Evolutionary conservation across 2,888 invertebrate genomes (phyloP).

Genomic region (Drosophila hamatofila): DNA sequence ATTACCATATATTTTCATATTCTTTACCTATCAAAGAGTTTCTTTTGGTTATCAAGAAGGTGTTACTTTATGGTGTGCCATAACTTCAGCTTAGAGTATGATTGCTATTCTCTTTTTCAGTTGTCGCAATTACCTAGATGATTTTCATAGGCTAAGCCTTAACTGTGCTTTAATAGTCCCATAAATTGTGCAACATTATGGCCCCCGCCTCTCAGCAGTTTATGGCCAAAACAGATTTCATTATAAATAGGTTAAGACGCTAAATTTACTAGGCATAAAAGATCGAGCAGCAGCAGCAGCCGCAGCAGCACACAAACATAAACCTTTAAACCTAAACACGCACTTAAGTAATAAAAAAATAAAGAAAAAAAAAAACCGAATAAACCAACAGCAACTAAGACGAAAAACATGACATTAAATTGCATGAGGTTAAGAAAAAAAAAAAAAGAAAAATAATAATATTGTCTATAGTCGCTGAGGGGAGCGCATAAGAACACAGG

Average conservation of each 20-base stretch:
- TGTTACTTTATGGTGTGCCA: constrained; percentile 51
- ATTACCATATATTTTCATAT: not conserved
- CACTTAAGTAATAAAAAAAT: constrained; percentile 78
- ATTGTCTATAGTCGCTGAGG: constrained; percentile 56
- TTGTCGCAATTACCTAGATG: constrained; percentile 64
- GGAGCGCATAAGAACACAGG: constrained; percentile 71
- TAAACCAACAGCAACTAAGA: constrained; percentile 70
- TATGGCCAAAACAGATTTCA: constrained; percentile 69
- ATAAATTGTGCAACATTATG: constrained; percentile 69
- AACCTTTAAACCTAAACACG: constrained; percentile 81
- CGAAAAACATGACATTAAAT: constrained; percentile 81
- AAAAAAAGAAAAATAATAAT: constrained; percentile 59
- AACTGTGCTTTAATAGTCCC: constrained; percentile 74
- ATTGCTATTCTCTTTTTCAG: constrained; percentile 14
- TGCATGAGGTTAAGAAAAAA: constrained; percentile 68
- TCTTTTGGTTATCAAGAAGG: constrained; percentile 3
- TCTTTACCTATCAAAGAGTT: not conserved
- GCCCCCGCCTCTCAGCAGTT: constrained; percentile 29
- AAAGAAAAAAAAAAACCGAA: constrained; percentile 30
- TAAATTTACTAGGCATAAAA: constrained; percentile 72
- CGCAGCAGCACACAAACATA: constrained; percentile 56
- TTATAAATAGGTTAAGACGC: constrained; percentile 81
- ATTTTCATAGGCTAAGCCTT: constrained; percentile 56
- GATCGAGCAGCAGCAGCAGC: constrained; percentile 33
- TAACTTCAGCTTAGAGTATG: constrained; percentile 28